These are phyloP conservation scores for Apamea anceps DNA, from an alignment of 2,888 invertebrate species.

Conservation along the genomic window DNA sequence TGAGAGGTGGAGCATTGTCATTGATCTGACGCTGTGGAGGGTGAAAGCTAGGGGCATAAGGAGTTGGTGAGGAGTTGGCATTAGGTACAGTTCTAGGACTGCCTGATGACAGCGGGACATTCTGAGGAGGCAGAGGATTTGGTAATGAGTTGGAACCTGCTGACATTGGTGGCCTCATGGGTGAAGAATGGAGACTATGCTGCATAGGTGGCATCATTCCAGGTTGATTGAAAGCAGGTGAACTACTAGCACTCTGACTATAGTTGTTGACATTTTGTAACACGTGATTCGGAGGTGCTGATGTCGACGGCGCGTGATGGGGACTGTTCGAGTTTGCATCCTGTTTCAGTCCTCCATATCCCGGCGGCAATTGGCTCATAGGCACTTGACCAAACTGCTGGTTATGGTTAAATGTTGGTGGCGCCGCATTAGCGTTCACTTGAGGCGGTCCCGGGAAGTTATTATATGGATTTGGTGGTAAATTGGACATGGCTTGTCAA, in stretches of 20 bases:
- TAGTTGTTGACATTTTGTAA: slow-evolving; percentile 80
- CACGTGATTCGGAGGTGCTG: slow-evolving; percentile 72
- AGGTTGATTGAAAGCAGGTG: slow-evolving; percentile 86
- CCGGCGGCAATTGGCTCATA: slow-evolving; percentile 79
- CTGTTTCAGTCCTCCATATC: slow-evolving; percentile 79
- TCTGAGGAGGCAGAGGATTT: slow-evolving; percentile 69
- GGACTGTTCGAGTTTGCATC: slow-evolving; percentile 85
- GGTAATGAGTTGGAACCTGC: slow-evolving; percentile 61
- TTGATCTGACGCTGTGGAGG: slow-evolving; percentile 82
- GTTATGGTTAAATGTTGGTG: slow-evolving; percentile 74
- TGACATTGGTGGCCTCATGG: slow-evolving; percentile 72
- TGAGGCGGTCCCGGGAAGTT: slow-evolving; percentile 77
- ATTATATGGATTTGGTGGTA: slow-evolving; percentile 85
- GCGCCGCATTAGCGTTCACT: slow-evolving; percentile 77
- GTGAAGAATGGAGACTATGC: slow-evolving; percentile 78
- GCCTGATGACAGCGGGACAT: slow-evolving; percentile 72
- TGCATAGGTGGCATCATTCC: slow-evolving; percentile 76
- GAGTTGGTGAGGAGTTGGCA: slow-evolving; percentile 74
- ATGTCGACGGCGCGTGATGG: slow-evolving; percentile 70
- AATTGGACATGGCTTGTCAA: slow-evolving; percentile 87
- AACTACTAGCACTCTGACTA: slow-evolving; percentile 84
- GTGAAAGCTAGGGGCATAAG: slow-evolving; percentile 75
- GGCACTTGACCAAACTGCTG: slow-evolving; percentile 80
- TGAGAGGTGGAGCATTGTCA: slow-evolving; percentile 85
- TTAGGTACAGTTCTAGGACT: slow-evolving; percentile 74